Evolutionary conservation across 2,888 invertebrate species (phyloP), one percentile per base, ranked within the genome.

Genomic region (Rhodophaea formosa): DNA sequence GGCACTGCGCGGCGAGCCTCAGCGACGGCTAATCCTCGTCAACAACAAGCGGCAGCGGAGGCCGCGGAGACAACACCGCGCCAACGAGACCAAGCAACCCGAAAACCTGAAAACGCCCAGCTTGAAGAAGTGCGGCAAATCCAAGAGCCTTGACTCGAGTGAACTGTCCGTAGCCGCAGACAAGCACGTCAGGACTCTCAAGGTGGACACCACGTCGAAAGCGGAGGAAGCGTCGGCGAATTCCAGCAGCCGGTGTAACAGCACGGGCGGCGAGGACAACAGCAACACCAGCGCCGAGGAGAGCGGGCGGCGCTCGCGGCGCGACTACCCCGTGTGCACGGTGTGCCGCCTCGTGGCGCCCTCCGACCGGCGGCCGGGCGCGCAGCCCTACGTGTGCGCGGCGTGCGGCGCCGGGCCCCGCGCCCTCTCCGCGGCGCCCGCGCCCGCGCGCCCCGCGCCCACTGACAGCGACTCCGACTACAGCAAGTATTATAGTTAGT

Each of bases 101-200:
- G 82, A 81, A 62, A 69, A 62, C 43, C 65, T 65, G 14, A 83
- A 76, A 65, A 80, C 82, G 12, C 93, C 94, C 0, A 90, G 93
- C 60, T 82, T 96, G 47, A 93, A 93, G 59, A 93, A 93, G 65
- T 95, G 95, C 70, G 95, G 96, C 0, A 96, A 96, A 79, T 97
- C 97, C 0, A 95, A 95, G 69, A 97, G 97, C 72, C 88, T 97
- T 44, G 97, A 97, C 78, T 97, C 97, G 0, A 96, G 96, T 71
- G 97, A 97, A 77, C 92, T 97, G 69, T 93, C 95, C 51, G 93
- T 93, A 7, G 88, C 92, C 35, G 88, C 86, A 42, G 92, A 92
- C n/a, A 81, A 78, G 65, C 88, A 86, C 12, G 14, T 53, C 62
- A 8, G 60, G 61, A 15, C 57, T 57, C 1, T 59, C 62, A 6